phyloP scores from a whole-genome alignment of 2,888 invertebrate genomes.

The Reticulitermes lucifugus region DNA sequence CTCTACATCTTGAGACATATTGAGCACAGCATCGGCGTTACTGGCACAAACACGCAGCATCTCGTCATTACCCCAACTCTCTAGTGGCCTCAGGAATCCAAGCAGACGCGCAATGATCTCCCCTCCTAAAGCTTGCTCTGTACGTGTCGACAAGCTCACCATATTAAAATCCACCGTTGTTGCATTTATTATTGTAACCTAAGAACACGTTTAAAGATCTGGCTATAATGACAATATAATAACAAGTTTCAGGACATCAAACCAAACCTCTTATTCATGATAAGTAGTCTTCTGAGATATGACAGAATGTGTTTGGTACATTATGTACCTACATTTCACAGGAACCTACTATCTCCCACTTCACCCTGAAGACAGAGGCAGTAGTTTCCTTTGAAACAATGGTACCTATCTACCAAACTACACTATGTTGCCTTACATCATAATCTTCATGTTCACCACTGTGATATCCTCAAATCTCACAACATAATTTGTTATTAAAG shows the following conservation, averaged over 20 bases:
- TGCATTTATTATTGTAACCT: constrained; percentile 83
- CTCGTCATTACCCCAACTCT: constrained; percentile 76
- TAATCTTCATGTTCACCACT: too few relatives aligned
- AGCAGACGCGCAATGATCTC: constrained; percentile 80
- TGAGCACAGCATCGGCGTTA: constrained; percentile 78
- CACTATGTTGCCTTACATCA: too few relatives aligned
- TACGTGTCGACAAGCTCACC: constrained; percentile 65
- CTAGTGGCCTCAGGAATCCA: constrained; percentile 86
- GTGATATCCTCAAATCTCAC: too few relatives aligned
- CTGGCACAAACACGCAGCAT: constrained; percentile 82
- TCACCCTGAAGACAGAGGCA: too few relatives aligned
- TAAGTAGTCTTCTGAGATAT: too few relatives aligned
- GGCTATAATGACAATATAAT: neutral
- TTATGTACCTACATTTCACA: too few relatives aligned
- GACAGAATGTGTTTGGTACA: too few relatives aligned
- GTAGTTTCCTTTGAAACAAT: too few relatives aligned
- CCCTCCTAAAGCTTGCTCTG: constrained; percentile 76
- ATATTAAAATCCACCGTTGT: constrained; percentile 71
- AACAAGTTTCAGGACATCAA: neutral
- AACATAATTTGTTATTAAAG: too few relatives aligned
- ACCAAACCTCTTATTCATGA: too few relatives aligned
- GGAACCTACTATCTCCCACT: too few relatives aligned
- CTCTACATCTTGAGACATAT: constrained; percentile 66
- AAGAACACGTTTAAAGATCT: constrained; percentile 42
- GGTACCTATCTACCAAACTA: too few relatives aligned